Percentiles rank a stretch among this genome's conserved stretches.
These are phyloP conservation scores for Andrena minutula DNA, from an alignment of 2,888 invertebrate genomes.

Conservation along the genomic window DNA sequence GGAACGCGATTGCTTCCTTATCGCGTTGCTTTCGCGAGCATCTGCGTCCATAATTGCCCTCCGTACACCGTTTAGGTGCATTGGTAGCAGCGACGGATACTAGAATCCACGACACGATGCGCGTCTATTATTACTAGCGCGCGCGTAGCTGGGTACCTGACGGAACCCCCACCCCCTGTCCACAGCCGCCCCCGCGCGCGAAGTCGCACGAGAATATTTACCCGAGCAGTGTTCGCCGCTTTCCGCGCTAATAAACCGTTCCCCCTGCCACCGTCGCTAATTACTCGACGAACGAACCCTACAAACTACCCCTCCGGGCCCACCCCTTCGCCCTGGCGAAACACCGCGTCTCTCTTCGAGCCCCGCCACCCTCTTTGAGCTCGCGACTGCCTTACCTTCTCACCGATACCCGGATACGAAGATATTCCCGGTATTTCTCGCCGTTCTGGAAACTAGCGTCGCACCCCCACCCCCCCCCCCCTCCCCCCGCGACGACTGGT, in stretches of 20 bases:
- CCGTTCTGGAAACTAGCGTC: slow-evolving; percentile 16
- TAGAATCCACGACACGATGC: slow-evolving; percentile 36
- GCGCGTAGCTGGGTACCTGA: slow-evolving; percentile 60
- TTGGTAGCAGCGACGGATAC: slow-evolving; percentile 27
- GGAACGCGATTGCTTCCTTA: background rate
- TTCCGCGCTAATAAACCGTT: slow-evolving; percentile 80
- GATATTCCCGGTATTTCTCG: slow-evolving; percentile 43
- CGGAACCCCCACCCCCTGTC: slow-evolving; percentile 61
- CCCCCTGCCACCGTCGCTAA: slow-evolving; percentile 77
- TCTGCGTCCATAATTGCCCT: slow-evolving; percentile 51
- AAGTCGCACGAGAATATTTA: slow-evolving; percentile 76
- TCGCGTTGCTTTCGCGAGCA: slow-evolving; percentile 25
- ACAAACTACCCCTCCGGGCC: slow-evolving; percentile 12
- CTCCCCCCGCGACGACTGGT: slow-evolving; percentile 13
- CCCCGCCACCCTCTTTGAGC: slow-evolving; percentile 22
- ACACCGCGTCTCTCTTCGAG: background rate
- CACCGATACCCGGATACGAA: slow-evolving; percentile 49
- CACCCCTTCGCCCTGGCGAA: background rate
- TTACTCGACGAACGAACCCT: slow-evolving; percentile 75
- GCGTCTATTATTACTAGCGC: slow-evolving; percentile 51
- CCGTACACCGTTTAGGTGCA: slow-evolving; percentile 19
- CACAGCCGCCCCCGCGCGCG: slow-evolving; percentile 8
- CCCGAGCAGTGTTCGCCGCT: slow-evolving; percentile 72
- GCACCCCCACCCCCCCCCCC: too few species aligned
- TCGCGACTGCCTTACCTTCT: slow-evolving; percentile 30